phyloP scores from a whole-genome alignment of 1,140 invertebrate genomes.

The Archegozetes longisetosus region DNA sequence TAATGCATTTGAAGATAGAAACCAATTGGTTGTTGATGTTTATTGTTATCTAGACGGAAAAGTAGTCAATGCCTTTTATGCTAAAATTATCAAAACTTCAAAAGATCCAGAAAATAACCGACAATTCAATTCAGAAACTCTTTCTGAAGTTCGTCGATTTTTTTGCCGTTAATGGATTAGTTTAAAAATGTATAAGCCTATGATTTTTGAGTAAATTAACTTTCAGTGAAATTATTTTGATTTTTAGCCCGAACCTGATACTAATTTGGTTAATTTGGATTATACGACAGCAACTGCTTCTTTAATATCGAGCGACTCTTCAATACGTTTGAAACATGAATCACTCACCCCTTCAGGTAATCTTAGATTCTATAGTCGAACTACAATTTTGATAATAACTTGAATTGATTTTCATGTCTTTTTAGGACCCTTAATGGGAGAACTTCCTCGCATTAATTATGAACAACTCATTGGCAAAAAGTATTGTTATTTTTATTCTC shows the following conservation, averaged over 20 bases:
- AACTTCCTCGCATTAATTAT: conserved; percentile 65
- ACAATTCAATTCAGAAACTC: not conserved
- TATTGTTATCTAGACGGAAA: conserved; percentile 62
- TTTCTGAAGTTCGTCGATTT: conserved; percentile 5
- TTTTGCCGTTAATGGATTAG: conserved; percentile 15
- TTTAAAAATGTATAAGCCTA: too few relatives aligned
- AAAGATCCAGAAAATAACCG: not conserved
- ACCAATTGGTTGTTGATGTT: conserved; percentile 55
- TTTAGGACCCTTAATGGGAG: conserved; percentile 26
- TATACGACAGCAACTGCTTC: conserved; percentile 9
- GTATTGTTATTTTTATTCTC: conserved; percentile 78
- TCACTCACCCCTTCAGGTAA: conserved; percentile 10
- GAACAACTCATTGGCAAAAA: conserved; percentile 41
- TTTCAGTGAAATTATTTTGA: not conserved
- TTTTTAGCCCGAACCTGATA: not conserved
- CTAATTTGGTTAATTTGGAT: conserved; percentile 10
- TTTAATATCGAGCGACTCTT: not conserved
- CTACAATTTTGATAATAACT: too few relatives aligned
- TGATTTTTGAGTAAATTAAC: too few relatives aligned
- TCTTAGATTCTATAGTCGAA: not conserved
- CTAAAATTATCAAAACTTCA: not conserved
- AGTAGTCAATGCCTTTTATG: conserved; percentile 8
- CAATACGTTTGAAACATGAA: conserved; percentile 7
- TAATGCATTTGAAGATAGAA: conserved; percentile 60
- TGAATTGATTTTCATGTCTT: too few relatives aligned